A percentile compares a stretch with the other conserved stretches of the same genome.
phyloP scores from a whole-genome alignment of 1,140 invertebrate species.

The Gerris buenoi region DNA sequence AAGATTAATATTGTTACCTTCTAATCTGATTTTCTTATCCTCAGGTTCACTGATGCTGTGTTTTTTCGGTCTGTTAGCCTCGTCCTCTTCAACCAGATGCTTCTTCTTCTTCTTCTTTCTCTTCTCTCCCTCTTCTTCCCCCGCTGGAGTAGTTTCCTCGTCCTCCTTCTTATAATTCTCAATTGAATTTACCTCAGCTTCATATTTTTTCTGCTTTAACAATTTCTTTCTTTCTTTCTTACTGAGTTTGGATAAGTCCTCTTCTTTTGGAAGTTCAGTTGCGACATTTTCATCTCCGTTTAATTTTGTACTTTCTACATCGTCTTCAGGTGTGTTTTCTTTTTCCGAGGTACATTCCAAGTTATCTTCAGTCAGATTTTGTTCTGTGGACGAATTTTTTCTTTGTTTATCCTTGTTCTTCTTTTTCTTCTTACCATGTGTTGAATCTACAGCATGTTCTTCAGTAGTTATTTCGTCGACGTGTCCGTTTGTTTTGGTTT shows the following conservation, averaged over 20 bases:
- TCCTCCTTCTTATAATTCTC: constrained; percentile 1
- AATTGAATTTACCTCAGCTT: neutral
- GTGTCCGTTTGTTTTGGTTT: neutral
- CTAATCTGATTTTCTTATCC: neutral
- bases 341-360: neutral
- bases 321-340: neutral
- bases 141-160: neutral
- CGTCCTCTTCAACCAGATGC: neutral
- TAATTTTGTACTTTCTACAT: neutral
- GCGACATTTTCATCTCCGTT: neutral
- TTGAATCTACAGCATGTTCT: neutral
- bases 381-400: neutral
- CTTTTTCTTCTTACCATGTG: neutral
- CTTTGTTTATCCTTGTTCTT: neutral
- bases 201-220: neutral
- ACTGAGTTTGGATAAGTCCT: neutral
- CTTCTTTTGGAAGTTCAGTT: neutral
- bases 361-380: neutral
- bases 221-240: constrained; percentile 4
- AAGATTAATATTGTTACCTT: neutral
- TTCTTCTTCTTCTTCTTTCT: neutral
- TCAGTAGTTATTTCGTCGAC: neutral
- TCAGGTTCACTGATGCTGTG: neutral
- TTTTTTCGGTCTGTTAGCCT: neutral
- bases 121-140: neutral